Percentiles rank a stretch among this genome's conserved stretches.
phyloP scores from a whole-genome alignment of 2,113 vertebrate genomes.

The Oplegnathus fasciatus region DNA sequence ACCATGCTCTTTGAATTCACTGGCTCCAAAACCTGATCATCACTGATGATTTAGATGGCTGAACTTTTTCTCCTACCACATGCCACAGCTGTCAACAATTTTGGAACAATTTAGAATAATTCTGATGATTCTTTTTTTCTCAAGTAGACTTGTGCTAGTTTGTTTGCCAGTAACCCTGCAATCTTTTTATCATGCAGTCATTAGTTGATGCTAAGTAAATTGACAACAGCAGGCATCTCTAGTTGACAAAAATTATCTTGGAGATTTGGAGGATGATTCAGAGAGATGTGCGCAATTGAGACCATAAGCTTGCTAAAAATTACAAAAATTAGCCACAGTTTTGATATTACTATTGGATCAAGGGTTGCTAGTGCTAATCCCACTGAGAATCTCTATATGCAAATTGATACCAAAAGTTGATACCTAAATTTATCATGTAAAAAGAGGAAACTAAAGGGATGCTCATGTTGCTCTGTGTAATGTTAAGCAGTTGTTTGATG shows the following conservation, averaged over 20 bases:
- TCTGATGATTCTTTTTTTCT: slow-evolving; percentile 37
- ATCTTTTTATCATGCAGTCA: slow-evolving; percentile 45
- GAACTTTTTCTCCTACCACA: slow-evolving; percentile 56
- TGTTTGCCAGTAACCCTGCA: slow-evolving; percentile 37
- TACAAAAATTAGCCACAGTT: slow-evolving; percentile 7
- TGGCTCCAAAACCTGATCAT: slow-evolving; percentile 38
- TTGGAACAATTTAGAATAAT: slow-evolving; percentile 60
- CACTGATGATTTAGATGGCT: slow-evolving; percentile 51
- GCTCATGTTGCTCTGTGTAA: not conserved
- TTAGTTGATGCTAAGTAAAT: slow-evolving; percentile 48
- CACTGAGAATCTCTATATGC: not conserved
- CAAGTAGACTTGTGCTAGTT: slow-evolving; percentile 28
- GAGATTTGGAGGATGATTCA: slow-evolving; percentile 40
- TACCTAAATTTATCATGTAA: too few species aligned
- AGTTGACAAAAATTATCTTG: slow-evolving; percentile 33
- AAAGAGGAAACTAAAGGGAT: not conserved
- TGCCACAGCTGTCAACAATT: slow-evolving; percentile 74
- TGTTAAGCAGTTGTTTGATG: not conserved
- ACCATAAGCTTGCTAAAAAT: slow-evolving; percentile 16
- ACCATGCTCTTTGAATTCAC: slow-evolving; percentile 14
- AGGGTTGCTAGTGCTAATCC: not conserved
- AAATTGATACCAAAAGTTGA: not conserved
- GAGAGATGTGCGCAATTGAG: slow-evolving; percentile 18
- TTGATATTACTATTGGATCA: not conserved
- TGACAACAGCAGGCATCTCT: slow-evolving; percentile 49